Evolutionary conservation across 2,888 invertebrate species (phyloP), one percentile per base, ranked within the genome.

Genomic region (Barypeithes pellucidus): DNA sequence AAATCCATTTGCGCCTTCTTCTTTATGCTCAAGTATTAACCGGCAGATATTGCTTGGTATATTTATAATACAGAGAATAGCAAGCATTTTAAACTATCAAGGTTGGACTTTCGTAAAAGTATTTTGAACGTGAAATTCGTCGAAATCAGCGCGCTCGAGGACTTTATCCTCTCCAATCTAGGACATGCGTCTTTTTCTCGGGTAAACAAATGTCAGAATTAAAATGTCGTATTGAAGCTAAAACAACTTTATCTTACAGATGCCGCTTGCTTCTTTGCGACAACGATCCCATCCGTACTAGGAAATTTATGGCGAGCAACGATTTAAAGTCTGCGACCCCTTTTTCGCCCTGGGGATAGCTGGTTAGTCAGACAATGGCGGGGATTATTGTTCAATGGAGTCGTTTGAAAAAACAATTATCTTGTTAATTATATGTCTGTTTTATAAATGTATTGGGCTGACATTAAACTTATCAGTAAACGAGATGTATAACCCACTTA

Each of bases 221-320:
- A 84, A 84, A 83, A 84, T 81, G 83, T 84, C 83, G 82, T 81
- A 82, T 80, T 80, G 82, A 81, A 80, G 80, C 78, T 83, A 81
- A 81, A 84, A 84, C 84, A 83, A 82, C 84, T 85, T 85, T 84
- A 85, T 85, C 83, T 29, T 84, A 81, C 82, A 82, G 82, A 83
- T 82, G 84, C 83, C 83, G 82, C 80, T 77, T 82, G 83, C 81
- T 82, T 82, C 80, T 81, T 82, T 79, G 83, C 84, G 84, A 84
- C 83, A 82, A 81, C 81, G 79, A 78, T 80, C 81, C 85, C 85
- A 85, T 85, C 84, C 85, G 84, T 85, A 85, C 80, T 81, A 83
- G 78, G 79, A 82, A 84, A 85, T 85, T 85, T 85, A 85, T 85
- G 79, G 83, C 80, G 79, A 82, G 79, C 82, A 82, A 33, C 18